phyloP scores from a whole-genome alignment of 2,113 vertebrate genomes.

The Rhinolophus ferrumequinum region DNA sequence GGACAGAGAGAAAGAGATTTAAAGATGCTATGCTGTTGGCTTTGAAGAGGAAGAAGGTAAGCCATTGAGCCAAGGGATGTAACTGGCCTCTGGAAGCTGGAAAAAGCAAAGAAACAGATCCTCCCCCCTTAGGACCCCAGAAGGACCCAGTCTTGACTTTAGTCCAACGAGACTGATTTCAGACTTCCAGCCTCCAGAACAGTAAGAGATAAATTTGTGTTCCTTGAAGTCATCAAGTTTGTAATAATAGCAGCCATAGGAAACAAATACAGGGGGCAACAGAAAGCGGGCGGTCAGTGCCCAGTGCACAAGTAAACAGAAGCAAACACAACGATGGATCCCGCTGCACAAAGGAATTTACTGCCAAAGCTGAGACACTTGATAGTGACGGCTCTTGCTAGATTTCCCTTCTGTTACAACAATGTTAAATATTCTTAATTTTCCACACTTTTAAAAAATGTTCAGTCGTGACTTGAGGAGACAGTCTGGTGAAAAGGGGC shows the following conservation, averaged over 20 bases:
- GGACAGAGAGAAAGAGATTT: not conserved
- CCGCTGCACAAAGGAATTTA: not conserved
- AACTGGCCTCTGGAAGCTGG: not conserved
- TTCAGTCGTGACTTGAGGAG: not conserved
- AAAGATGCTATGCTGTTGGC: not conserved
- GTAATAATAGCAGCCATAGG: not conserved
- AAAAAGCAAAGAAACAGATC: not conserved
- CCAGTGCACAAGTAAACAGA: accelerated
- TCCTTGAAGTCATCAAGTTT: not conserved
- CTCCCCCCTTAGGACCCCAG: not conserved
- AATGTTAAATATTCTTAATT: not conserved
- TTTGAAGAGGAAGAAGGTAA: not conserved
- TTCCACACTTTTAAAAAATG: not conserved
- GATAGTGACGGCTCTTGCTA: accelerated
- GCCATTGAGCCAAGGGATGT: not conserved
- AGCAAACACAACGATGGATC: not conserved
- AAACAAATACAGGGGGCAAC: not conserved
- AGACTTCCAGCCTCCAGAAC: not conserved
- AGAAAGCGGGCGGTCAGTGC: not conserved
- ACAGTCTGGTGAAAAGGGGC: not conserved
- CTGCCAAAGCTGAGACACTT: not conserved
- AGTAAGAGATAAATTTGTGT: not conserved
- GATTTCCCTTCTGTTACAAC: not conserved
- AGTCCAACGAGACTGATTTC: not conserved
- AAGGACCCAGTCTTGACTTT: not conserved